phyloP scores from a whole-genome alignment of 2,113 vertebrate species.

The Mastomys coucha region DNA sequence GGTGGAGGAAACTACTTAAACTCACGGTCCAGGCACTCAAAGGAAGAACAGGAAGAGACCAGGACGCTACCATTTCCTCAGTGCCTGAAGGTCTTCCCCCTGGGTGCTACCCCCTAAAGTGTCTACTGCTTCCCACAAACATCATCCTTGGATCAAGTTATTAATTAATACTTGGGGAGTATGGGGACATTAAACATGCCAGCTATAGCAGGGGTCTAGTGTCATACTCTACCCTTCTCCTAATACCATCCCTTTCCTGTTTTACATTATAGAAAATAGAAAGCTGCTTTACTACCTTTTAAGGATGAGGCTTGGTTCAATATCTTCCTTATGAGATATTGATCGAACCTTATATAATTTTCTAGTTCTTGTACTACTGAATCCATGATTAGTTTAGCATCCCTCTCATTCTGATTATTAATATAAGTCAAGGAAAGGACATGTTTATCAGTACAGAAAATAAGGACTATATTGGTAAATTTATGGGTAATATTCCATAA shows the following conservation, averaged over 20 bases:
- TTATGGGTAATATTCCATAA: not conserved
- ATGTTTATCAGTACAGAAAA: not conserved
- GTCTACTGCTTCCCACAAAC: not conserved
- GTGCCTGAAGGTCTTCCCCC: not conserved
- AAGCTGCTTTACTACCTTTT: not conserved
- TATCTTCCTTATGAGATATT: not conserved
- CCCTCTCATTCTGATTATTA: not conserved
- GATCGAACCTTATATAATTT: not conserved
- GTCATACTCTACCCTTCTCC: not conserved
- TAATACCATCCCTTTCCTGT: not conserved
- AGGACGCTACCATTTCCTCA: not conserved
- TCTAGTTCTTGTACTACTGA: not conserved
- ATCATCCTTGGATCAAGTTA: not conserved
- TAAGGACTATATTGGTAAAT: not conserved
- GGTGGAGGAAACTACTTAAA: not conserved
- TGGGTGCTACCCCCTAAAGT: no score
- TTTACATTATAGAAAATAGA: slow-evolving; percentile 14
- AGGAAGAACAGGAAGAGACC: not conserved
- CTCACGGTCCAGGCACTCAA: not conserved
- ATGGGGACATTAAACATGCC: not conserved
- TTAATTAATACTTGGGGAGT: not conserved
- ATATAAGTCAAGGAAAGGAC: not conserved
- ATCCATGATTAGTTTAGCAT: not conserved
- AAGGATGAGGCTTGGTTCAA: not conserved
- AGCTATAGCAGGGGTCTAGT: not conserved